Evolutionary conservation across 2,797 vertebrate species (phyloP), one percentile per base, ranked within the genome.

Genomic region (Periparus ater): DNA sequence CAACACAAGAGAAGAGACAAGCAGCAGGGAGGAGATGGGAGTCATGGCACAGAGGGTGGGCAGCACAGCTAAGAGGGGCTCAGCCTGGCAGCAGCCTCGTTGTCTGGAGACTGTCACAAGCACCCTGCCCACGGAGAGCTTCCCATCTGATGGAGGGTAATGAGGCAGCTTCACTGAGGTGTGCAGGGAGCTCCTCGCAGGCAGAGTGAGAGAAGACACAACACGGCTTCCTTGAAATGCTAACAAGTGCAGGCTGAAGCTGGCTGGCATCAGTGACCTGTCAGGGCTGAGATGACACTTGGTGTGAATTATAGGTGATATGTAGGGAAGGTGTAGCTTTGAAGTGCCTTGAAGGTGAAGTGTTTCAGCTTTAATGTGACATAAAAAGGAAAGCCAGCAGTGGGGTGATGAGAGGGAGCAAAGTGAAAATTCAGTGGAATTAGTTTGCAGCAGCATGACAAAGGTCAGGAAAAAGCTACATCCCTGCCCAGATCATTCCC

Each of bases 301-400:
- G 12, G 62, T 84, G 85, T 86, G 90, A 93, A 84, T 94, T 90
- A 86, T 30, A 84, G 85, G 82, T 81, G 94, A 93, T 94, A 88
- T 78, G 40, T 42, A 66, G 83, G 91, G 80, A 95, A 85, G 47
- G 38, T 58, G 42, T 20, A 74, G 58, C 91, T 94, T 93, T 95
- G 93, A 95, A 94, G 40, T 17, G 5, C 57, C 57, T 94, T 94
- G 80, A 94, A 93, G 87, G 61, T 85, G 75, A 88, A 95, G 81
- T 83, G 29, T n/a, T 85, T 92, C 91, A 38, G 47, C 61, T 92
- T 85, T 88, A 72, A 83, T 74, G 62, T 26, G 23, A 77, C 25
- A 65, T 29, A 45, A 82, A 92, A 89, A 87, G 61, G 73, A 85
- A 80, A 83, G 38, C 15, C 78, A 87, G 65, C 30, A 75, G n/a